These are phyloP conservation scores for Anastatus disparis DNA, from an alignment of 1,140 invertebrate species.

Conservation along the genomic window DNA sequence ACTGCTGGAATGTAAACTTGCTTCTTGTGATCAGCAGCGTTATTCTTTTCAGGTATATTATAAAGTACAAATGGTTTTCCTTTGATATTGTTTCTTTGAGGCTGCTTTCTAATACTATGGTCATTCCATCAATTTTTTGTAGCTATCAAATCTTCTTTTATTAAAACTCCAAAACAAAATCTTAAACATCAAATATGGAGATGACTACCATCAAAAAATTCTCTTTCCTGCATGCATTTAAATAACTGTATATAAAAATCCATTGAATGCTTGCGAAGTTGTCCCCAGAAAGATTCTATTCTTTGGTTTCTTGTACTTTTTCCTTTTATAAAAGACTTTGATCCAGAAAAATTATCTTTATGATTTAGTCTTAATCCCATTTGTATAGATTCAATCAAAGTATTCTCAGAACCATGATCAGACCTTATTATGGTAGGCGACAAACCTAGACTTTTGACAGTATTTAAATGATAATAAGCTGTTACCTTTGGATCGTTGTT, in stretches of 20 bases:
- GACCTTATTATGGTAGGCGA: not conserved
- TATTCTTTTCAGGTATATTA: not conserved
- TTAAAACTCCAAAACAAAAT: slow-evolving; percentile 33
- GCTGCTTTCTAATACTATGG: slow-evolving; percentile 34
- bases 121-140: slow-evolving; percentile 25
- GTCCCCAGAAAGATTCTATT: not conserved
- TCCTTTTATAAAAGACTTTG: not conserved
- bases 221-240: not conserved
- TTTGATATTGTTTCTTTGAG: not conserved
- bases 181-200: slow-evolving; percentile 18
- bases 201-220: slow-evolving; percentile 11
- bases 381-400: not conserved
- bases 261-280: too few relatives aligned
- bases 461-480: not conserved
- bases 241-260: too few relatives aligned
- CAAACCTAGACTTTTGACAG: not conserved
- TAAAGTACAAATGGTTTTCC: slow-evolving; percentile 20
- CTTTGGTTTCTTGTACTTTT: not conserved
- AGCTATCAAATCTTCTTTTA: slow-evolving; percentile 13
- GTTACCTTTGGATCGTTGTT: too few relatives aligned
- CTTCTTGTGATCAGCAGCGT: not conserved
- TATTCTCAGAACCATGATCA: not conserved
- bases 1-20: too few relatives aligned
- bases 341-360: not conserved
- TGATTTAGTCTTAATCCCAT: not conserved